A percentile compares a stretch with the other conserved stretches of the same genome.
Evolutionary conservation across 2,113 vertebrate species (phyloP).

Genomic region (Ceyx melanurus): DNA sequence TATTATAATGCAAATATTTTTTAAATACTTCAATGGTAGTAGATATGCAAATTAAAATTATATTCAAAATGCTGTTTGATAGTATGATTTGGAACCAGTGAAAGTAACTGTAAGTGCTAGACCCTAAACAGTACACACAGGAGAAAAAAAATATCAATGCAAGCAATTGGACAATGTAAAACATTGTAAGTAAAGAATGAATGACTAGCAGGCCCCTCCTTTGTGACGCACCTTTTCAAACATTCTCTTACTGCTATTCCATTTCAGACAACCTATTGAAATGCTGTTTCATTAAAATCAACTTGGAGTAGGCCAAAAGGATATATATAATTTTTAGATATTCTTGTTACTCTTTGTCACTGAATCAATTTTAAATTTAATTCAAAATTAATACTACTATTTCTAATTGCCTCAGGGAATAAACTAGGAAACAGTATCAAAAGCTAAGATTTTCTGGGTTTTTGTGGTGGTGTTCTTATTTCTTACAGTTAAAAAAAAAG

Average conservation of each 20-base stretch:
- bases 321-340: too few species aligned
- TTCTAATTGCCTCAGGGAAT: neutral
- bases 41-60: neutral
- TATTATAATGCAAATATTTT: neutral
- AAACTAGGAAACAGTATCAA: neutral
- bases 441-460: neutral
- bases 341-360: too few species aligned
- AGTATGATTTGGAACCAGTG: neutral
- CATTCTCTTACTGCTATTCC: neutral
- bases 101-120: neutral
- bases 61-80: neutral
- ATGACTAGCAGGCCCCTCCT: neutral
- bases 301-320: neutral
- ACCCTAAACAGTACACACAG: neutral
- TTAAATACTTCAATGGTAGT: neutral
- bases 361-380: neutral
- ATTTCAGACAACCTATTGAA: neutral
- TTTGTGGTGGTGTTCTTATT: neutral
- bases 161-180: neutral
- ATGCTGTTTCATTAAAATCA: neutral
- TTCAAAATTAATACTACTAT: neutral
- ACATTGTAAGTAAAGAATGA: neutral
- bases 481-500: neutral
- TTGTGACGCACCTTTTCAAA: neutral
- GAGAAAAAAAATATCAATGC: neutral